These are phyloP conservation scores for Mormyrus proboscirostris DNA, from an alignment of 2,797 vertebrate species.

Conservation along the genomic window DNA sequence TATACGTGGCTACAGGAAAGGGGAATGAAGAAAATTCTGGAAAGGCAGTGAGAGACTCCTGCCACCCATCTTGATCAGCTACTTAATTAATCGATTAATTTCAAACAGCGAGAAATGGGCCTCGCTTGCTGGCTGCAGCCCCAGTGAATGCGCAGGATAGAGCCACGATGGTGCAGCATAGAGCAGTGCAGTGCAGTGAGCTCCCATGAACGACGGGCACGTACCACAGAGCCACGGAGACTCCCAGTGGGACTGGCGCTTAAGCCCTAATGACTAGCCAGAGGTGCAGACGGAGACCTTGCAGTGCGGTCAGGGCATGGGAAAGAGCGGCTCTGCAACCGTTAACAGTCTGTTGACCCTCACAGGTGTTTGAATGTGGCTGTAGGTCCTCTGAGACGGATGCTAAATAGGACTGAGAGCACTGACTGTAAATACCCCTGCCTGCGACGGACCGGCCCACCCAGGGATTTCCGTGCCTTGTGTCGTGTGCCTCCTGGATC, in stretches of 20 bases:
- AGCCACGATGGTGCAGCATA: background rate
- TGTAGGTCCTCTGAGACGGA: background rate
- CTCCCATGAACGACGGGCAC: background rate
- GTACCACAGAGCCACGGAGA: background rate
- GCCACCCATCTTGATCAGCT: background rate
- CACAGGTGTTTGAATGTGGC: background rate
- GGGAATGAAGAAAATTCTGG: background rate
- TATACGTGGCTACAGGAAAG: background rate
- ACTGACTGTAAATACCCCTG: background rate
- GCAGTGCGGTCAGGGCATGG: background rate
- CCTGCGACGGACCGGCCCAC: background rate
- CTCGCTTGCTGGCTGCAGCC: background rate
- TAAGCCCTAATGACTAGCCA: background rate
- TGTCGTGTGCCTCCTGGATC: background rate
- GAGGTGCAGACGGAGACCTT: background rate
- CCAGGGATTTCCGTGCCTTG: background rate
- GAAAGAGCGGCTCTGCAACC: background rate
- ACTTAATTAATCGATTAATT: background rate
- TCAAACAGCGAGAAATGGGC: background rate
- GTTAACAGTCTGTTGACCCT: background rate
- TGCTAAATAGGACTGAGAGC: background rate
- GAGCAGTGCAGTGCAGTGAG: background rate
- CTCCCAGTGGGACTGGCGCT: background rate
- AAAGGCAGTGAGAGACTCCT: background rate
- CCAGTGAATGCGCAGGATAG: background rate